Evolutionary conservation across 2,113 vertebrate genomes (phyloP).

Genomic region (Callorhinus ursinus): DNA sequence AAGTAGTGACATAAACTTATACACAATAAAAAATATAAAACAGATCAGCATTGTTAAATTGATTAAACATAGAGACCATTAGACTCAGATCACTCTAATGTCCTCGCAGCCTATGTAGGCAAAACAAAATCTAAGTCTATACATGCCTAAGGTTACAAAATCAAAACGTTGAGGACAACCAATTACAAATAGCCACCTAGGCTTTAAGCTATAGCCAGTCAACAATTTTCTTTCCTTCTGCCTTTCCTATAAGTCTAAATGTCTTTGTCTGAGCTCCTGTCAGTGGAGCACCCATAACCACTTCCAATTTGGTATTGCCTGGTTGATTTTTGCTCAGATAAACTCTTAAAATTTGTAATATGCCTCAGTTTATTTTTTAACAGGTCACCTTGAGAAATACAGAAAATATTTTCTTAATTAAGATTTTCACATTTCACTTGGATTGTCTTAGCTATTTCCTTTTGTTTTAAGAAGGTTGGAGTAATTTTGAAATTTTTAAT

Average conservation of each 20-base stretch:
- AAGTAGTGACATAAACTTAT: background rate
- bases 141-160: background rate
- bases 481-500: background rate
- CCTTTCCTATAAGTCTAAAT: background rate
- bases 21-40: conserved; percentile 27
- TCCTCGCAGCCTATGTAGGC: background rate
- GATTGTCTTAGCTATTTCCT: background rate
- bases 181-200: background rate
- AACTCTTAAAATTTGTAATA: background rate
- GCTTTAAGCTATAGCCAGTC: background rate
- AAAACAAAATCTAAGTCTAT: background rate
- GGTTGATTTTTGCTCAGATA: background rate
- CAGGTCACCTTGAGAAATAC: background rate
- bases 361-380: background rate
- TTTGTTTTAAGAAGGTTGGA: background rate
- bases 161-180: background rate
- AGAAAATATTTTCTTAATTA: background rate
- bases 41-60: background rate
- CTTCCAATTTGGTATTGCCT: background rate
- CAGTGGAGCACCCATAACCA: background rate
- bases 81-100: background rate
- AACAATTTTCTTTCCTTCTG: background rate
- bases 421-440: background rate
- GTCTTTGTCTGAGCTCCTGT: background rate
- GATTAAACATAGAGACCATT: background rate